These are phyloP conservation scores for Nothocercus nigrocapillus DNA, from an alignment of 2,113 vertebrate species.

Conservation along the genomic window DNA sequence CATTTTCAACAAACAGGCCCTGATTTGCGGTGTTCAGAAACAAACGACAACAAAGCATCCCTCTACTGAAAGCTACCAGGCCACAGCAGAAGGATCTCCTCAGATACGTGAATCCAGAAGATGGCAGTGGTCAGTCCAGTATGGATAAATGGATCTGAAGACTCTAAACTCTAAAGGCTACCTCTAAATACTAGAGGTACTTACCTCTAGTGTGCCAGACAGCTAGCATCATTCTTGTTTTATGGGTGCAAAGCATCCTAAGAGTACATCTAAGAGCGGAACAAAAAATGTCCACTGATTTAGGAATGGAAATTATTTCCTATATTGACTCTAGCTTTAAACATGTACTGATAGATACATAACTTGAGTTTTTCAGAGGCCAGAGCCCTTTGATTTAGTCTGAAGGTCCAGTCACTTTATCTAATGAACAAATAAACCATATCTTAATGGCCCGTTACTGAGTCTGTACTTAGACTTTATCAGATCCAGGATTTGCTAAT, in stretches of 20 bases:
- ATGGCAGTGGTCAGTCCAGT: not conserved
- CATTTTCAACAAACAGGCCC: not conserved
- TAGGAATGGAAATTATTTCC: not conserved
- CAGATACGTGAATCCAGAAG: not conserved
- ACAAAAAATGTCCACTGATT: not conserved
- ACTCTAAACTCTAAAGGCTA: not conserved
- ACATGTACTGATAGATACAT: not conserved
- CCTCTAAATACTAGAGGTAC: too few species aligned
- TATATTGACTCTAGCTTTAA: not conserved
- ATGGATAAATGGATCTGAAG: fast-evolving
- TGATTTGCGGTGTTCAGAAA: not conserved
- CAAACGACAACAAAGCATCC: not conserved
- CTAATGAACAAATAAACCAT: constrained; percentile 7
- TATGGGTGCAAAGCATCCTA: not conserved
- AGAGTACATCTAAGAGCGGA: not conserved
- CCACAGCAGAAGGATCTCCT: fast-evolving
- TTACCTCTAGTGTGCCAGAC: not conserved
- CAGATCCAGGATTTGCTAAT: not conserved
- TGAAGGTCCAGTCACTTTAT: not conserved
- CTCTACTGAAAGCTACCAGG: not conserved
- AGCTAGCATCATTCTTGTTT: not conserved
- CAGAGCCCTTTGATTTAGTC: not conserved
- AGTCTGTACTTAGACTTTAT: not conserved
- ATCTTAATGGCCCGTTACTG: not conserved
- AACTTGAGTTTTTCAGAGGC: not conserved